phyloP scores from a whole-genome alignment of 2,888 invertebrate genomes.

The Nesidiocoris tenuis region DNA sequence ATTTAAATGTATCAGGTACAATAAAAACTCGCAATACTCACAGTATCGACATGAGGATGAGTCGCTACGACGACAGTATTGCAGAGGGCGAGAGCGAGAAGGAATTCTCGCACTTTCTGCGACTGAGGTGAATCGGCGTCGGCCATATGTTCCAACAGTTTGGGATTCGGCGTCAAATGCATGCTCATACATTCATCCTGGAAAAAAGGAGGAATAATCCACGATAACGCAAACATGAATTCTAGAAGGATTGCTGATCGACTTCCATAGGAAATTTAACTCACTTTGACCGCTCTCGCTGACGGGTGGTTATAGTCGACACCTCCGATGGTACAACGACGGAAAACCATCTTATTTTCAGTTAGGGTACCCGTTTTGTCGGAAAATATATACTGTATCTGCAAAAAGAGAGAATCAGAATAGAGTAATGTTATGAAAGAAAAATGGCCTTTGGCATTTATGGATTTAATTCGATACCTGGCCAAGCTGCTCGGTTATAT shows the following conservation, averaged over 20 bases:
- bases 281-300: slow-evolving; percentile 42
- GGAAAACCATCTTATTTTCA: slow-evolving; percentile 96
- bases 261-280: no score
- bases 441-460: no score
- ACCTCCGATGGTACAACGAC: slow-evolving; percentile 84
- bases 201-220: neutral
- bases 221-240: no score
- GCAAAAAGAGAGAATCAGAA: slow-evolving; percentile 37
- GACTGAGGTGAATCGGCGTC: slow-evolving; percentile 57
- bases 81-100: slow-evolving; percentile 87
- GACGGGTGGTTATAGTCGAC: slow-evolving; percentile 85
- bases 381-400: slow-evolving; percentile 87
- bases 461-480: no score
- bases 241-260: no score
- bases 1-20: slow-evolving; percentile 1
- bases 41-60: slow-evolving; percentile 70
- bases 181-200: slow-evolving; percentile 45
- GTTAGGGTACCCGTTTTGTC: slow-evolving; percentile 98
- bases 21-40: slow-evolving; percentile 46
- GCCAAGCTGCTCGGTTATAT: slow-evolving; percentile 96
- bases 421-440: neutral
- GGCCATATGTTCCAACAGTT: slow-evolving; percentile 44
- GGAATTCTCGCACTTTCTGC: slow-evolving; percentile 81
- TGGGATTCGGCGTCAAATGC: slow-evolving; percentile 45
- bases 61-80: slow-evolving; percentile 94